phyloP scores from a whole-genome alignment of 2,888 invertebrate genomes.

The Ypsolopha sequella region DNA sequence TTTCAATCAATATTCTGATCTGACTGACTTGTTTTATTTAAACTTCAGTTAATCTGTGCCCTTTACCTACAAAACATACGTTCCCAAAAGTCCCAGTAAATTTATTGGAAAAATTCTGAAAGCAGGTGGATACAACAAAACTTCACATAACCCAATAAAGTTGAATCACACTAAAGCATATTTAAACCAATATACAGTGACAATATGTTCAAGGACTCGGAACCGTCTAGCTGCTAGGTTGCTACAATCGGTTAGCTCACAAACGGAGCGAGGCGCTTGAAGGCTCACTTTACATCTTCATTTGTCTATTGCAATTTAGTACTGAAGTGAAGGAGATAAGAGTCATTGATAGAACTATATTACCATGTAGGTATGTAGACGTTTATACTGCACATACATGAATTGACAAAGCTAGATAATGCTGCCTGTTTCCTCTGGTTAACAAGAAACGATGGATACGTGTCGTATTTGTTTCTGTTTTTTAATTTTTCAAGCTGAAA shows the following conservation, averaged over 20 bases:
- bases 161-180: not conserved
- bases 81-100: no score
- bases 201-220: constrained; percentile 2
- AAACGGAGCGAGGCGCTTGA: constrained; percentile 1
- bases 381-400: not conserved
- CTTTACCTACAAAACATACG: no score
- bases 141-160: no score
- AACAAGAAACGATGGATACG: not conserved
- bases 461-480: not conserved
- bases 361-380: not conserved
- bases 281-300: not conserved
- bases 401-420: not conserved
- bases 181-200: not conserved
- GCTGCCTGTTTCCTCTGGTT: not conserved
- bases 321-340: no score
- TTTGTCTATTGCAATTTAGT: not conserved
- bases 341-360: not conserved
- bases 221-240: not conserved
- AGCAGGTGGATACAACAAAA: no score
- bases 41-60: no score
- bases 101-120: no score
- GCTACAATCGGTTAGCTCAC: constrained; percentile 2
- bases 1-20: no score
- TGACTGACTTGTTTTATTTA: no score
- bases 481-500: no score